phyloP scores from a whole-genome alignment of 2,113 vertebrate genomes.

The Rattus norvegicus region DNA sequence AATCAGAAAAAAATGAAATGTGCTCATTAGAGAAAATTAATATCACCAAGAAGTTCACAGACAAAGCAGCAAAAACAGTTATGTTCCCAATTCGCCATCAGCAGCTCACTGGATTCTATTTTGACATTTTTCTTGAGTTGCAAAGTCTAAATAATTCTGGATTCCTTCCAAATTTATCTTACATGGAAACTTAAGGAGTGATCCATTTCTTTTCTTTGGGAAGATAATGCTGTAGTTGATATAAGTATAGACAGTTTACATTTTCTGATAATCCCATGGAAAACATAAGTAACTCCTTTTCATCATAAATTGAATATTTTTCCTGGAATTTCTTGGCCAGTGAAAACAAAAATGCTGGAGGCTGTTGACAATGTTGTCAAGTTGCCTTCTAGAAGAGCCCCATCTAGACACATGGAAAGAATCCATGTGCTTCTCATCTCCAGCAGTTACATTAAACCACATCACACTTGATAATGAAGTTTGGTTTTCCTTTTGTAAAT shows the following conservation, averaged over 20 bases:
- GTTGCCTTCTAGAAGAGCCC: background rate
- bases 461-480: background rate
- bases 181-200: background rate
- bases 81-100: background rate
- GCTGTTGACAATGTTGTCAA: background rate
- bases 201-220: background rate
- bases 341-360: background rate
- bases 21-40: background rate
- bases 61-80: background rate
- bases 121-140: slow-evolving; percentile 6
- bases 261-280: background rate
- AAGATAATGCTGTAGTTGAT: background rate
- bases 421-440: background rate
- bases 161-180: background rate
- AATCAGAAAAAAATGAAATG: slow-evolving; percentile 6
- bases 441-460: background rate
- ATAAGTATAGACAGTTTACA: background rate
- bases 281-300: background rate
- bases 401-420: background rate
- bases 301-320: background rate
- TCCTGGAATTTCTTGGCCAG: background rate
- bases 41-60: background rate
- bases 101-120: background rate
- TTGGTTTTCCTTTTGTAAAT: slow-evolving; percentile 33
- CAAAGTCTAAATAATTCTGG: slow-evolving; percentile 22